Base-by-base conservation (phyloP, 1,140 invertebrate genomes). In the Aleiodes sp. region DNA sequence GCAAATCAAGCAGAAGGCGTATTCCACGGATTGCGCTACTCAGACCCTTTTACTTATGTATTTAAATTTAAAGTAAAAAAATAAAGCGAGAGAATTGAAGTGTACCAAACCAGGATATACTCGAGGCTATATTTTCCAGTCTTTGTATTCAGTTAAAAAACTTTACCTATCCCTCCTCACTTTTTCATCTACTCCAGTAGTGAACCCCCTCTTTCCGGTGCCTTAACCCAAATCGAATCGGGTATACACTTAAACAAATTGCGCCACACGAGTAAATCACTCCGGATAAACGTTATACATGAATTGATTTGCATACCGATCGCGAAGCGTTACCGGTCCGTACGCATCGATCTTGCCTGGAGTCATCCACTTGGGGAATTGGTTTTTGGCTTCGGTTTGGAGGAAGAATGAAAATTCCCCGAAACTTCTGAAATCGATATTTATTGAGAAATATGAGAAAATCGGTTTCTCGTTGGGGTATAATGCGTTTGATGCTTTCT, bases 241-340 rank as follows among this genome's bases (percentile, higher is more conserved):
- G 76, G 77, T 31, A 79, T 84, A 86, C 84, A 85, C 85, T 86
- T 84, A 86, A 86, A 83, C 82, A 80, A 83, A 86, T 86, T 86
- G 83, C 80, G 73, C 77, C 39, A 57, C 66, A 59, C 35, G 75
- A 65, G 82, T 85, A 83, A 86, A 86, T 86, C 84, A 84, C 81
- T 81, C 21, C 21, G 46, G 65, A 21, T 56, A 37, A 28, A 26
- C 28, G 21, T 65, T n/a, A 52, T 67, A 9, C 9, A 24, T 9
- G 33, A 52, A 83, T 84, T 85, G 83, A 86, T 86, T 85, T 86
- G 83, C 83, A 86, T 86, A 75, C 68, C 69, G 68, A 66, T 70
- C 66, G 62, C 52, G 62, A 26, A 59, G 59, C 66, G 73, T 73
- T 73, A 65, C 26, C 56, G 61, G 16, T 24, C n/a, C n/a, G 43